Conservation (phyloP, 2,888 invertebrate genomes). For the Heliconius sara region DNA sequence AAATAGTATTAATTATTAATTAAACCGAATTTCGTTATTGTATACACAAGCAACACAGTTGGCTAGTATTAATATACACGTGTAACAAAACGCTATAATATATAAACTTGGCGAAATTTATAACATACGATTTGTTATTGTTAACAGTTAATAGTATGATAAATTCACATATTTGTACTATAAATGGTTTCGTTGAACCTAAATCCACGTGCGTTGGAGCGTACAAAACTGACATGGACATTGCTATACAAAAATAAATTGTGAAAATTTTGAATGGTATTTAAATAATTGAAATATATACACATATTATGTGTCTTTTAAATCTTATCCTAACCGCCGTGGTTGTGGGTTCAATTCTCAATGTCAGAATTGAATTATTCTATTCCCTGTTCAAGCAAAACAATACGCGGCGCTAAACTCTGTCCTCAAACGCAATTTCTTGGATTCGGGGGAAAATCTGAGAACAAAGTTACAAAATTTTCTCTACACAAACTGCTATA, state of each 20-base stretch:
- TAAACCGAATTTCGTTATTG: not conserved
- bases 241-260: not conserved
- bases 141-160: conserved; percentile 13
- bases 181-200: conserved; percentile 11
- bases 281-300: not conserved
- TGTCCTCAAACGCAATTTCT: too few species aligned
- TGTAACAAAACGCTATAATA: conserved; percentile 25
- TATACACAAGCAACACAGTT: not conserved
- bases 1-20: not conserved
- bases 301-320: too few species aligned
- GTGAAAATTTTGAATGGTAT: not conserved
- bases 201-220: not conserved
- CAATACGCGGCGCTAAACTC: too few species aligned
- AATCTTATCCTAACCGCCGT: too few species aligned
- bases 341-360: too few species aligned
- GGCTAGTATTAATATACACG: conserved; percentile 2
- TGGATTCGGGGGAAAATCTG: too few species aligned
- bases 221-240: conserved; percentile 4
- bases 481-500: too few species aligned
- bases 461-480: too few species aligned
- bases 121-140: conserved; percentile 4
- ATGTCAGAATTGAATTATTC: too few species aligned
- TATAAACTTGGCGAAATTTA: conserved; percentile 20
- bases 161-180: not conserved
- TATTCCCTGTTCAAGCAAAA: too few species aligned